These are phyloP conservation scores for Ginglymostoma cirratum DNA, from an alignment of 2,113 vertebrate genomes.

Conservation along the genomic window DNA sequence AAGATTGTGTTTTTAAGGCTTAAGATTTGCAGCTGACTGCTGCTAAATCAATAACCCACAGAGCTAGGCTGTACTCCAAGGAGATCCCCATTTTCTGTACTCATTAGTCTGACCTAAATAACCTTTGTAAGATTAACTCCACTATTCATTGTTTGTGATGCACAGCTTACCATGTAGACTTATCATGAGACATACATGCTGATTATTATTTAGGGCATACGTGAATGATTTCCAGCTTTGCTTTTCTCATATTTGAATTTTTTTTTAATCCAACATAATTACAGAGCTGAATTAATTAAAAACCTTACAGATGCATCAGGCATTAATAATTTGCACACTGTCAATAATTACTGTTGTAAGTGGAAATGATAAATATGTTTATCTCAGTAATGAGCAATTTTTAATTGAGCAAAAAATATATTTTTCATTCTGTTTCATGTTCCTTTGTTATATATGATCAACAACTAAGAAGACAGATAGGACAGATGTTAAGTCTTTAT, in stretches of 20 bases:
- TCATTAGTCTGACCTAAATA: conserved; percentile 38
- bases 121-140: conserved; percentile 34
- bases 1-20: background rate
- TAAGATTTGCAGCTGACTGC: background rate
- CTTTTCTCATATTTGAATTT: background rate
- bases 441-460: background rate
- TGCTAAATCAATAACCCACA: background rate
- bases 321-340: conserved; percentile 6
- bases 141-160: conserved; percentile 10
- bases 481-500: background rate
- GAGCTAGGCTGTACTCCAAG: background rate
- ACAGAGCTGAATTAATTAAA: conserved; percentile 23
- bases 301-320: background rate
- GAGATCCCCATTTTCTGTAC: background rate
- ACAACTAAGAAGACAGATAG: background rate
- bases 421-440: background rate
- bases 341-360: conserved; percentile 19
- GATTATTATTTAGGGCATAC: conserved; percentile 5
- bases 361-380: conserved; percentile 15
- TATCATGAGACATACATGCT: conserved; percentile 14
- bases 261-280: conserved; percentile 31
- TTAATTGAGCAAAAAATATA: background rate
- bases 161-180: background rate
- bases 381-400: background rate
- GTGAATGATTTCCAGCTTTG: conserved; percentile 8